Conservation (phyloP, 2,888 invertebrate genomes). For the Dolichomitus sp. region DNA sequence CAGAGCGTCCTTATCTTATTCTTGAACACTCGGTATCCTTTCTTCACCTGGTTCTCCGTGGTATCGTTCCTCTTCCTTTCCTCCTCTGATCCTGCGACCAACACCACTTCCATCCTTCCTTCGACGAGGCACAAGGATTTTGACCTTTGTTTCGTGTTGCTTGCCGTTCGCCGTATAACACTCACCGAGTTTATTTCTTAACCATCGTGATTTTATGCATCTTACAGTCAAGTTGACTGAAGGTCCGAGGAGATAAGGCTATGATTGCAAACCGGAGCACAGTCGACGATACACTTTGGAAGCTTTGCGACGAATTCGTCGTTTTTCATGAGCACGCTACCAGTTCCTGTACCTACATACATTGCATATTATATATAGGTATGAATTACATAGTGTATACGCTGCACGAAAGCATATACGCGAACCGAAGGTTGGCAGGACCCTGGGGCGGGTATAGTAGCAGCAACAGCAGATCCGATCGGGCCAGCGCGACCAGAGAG, state of each 20-base stretch:
- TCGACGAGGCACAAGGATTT: slow-evolving; percentile 84
- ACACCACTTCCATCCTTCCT: slow-evolving; percentile 73
- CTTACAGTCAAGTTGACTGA: slow-evolving; percentile 14
- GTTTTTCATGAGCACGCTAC: slow-evolving; percentile 52
- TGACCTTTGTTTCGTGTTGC: slow-evolving; percentile 86
- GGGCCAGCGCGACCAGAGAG: slow-evolving; percentile 66
- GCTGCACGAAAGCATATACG: slow-evolving; percentile 39
- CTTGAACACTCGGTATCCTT: slow-evolving; percentile 56
- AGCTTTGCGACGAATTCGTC: slow-evolving; percentile 49
- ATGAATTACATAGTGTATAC: slow-evolving; percentile 17
- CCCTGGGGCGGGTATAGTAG: slow-evolving; percentile 70
- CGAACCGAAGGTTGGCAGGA: slow-evolving; percentile 72
- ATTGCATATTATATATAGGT: slow-evolving; percentile 10
- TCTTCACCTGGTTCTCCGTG: slow-evolving; percentile 58
- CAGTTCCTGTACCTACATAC: slow-evolving; percentile 27
- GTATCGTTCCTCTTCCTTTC: slow-evolving; percentile 57
- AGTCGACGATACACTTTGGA: slow-evolving; percentile 42
- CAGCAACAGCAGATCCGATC: slow-evolving; percentile 75
- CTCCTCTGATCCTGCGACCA: slow-evolving; percentile 58
- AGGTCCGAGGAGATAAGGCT: slow-evolving; percentile 40
- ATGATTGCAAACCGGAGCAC: slow-evolving; percentile 48
- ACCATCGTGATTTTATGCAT: slow-evolving; percentile 57
- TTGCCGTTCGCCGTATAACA: slow-evolving; percentile 77
- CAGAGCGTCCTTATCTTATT: slow-evolving; percentile 56
- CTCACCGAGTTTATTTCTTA: slow-evolving; percentile 85